Conservation (phyloP, 2,113 vertebrate genomes). For the Neolamprologus sp. region DNA sequence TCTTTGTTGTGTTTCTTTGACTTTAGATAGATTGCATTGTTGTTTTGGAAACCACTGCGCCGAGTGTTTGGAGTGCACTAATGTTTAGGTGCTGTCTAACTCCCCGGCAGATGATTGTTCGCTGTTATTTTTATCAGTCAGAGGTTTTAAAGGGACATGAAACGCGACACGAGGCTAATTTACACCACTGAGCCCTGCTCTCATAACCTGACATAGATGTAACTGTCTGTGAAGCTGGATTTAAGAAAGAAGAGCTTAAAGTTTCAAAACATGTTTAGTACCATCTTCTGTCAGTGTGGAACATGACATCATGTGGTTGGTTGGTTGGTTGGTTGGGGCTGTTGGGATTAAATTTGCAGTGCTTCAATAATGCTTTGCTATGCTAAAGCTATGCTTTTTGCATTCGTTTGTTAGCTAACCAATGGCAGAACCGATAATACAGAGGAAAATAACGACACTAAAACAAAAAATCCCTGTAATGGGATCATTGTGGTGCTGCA, state of each 20-base stretch:
- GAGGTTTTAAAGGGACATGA: neutral
- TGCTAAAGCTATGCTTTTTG: neutral
- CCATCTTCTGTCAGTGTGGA: neutral
- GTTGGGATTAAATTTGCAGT: neutral
- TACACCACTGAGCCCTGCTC: neutral
- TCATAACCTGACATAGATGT: neutral
- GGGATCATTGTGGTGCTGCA: fast-evolving
- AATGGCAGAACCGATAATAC: neutral
- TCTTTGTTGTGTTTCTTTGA: neutral
- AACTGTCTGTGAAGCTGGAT: neutral
- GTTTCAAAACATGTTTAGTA: neutral
- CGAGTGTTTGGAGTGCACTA: neutral
- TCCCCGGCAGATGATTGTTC: neutral
- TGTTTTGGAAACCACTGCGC: neutral
- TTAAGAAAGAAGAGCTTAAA: neutral
- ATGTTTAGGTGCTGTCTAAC: neutral
- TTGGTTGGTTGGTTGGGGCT: neutral
- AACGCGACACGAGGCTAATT: fast-evolving
- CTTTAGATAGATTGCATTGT: neutral
- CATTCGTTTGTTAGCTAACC: neutral
- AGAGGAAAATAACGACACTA: neutral
- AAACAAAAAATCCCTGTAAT: fast-evolving
- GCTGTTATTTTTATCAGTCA: neutral
- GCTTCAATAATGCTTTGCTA: neutral
- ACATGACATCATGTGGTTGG: fast-evolving